phyloP scores from a whole-genome alignment of 2,113 vertebrate species.

The Myxocyprinus asiaticus region DNA sequence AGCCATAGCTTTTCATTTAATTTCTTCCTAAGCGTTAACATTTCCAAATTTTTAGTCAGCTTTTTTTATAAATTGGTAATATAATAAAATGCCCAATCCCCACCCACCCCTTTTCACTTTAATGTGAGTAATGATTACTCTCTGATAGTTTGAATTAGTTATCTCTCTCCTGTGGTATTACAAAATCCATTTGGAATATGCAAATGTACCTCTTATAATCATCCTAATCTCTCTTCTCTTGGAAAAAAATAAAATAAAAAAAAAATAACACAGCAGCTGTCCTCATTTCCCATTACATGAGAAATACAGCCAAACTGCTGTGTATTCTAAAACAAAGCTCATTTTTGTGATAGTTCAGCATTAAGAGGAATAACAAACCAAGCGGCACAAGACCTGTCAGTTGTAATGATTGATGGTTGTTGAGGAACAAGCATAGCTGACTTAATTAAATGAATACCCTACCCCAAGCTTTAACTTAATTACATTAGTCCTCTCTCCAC shows the following conservation, averaged over 20 bases:
- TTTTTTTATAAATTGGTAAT: no score
- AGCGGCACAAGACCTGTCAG: constrained; percentile 7
- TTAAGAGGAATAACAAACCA: constrained; percentile 19
- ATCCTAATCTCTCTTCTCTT: no score
- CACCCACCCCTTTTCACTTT: no score
- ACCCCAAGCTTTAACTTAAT: constrained; percentile 66
- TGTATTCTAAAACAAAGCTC: not conserved
- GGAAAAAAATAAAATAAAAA: no score
- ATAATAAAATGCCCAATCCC: no score
- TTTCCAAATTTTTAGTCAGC: no score
- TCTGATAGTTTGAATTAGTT: no score
- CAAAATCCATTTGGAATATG: constrained; percentile 6
- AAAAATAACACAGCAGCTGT: no score
- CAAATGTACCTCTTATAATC: not conserved
- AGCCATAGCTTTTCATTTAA: no score
- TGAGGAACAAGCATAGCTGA: constrained; percentile 23
- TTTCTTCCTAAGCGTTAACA: no score
- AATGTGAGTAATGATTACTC: no score
- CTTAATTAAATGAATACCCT: constrained; percentile 72
- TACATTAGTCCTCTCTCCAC: constrained; percentile 60
- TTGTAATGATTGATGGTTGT: constrained; percentile 43
- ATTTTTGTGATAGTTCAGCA: constrained; percentile 20
- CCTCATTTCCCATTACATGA: no score
- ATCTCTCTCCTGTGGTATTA: not conserved
- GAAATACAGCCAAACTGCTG: not conserved